Conservation (phyloP, 1,140 invertebrate species). For the Drosophila murphyi region DNA sequence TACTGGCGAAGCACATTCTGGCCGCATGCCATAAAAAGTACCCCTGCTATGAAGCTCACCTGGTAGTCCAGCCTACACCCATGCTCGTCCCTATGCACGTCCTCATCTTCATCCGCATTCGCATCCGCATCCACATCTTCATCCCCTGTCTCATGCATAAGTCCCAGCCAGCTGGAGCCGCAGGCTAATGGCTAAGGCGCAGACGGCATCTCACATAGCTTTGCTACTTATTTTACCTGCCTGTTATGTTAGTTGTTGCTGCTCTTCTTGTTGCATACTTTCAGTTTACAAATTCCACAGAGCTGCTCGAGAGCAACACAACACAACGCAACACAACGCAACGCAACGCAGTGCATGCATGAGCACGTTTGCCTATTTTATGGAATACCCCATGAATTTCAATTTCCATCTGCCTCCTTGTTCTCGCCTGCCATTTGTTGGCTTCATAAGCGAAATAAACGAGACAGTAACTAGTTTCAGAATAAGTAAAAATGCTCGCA, state of each 20-base stretch:
- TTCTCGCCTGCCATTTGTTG: constrained; percentile 15
- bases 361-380: constrained; percentile 60
- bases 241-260: constrained; percentile 28
- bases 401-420: constrained; percentile 50
- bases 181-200: constrained; percentile 47
- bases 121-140: constrained; percentile 15
- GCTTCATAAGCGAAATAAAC: constrained; percentile 35
- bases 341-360: constrained; percentile 41
- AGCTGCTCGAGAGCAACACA: constrained; percentile 25
- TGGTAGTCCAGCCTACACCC: constrained; percentile 13
- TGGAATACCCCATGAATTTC: constrained; percentile 75
- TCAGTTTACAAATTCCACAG: constrained; percentile 65
- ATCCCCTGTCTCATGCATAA: constrained; percentile 35
- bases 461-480: constrained; percentile 16
- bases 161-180: constrained; percentile 28
- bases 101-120: neutral
- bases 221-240: constrained; percentile 56
- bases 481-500: neutral
- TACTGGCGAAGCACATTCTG: constrained; percentile 48
- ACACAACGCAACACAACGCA: constrained; percentile 15
- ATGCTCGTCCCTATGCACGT: neutral
- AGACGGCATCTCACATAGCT: constrained; percentile 63
- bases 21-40: constrained; percentile 45
- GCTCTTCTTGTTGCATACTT: constrained; percentile 66
- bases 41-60: constrained; percentile 11